Conservation (phyloP, 2,113 vertebrate genomes). For the Amphiprion percula region DNA sequence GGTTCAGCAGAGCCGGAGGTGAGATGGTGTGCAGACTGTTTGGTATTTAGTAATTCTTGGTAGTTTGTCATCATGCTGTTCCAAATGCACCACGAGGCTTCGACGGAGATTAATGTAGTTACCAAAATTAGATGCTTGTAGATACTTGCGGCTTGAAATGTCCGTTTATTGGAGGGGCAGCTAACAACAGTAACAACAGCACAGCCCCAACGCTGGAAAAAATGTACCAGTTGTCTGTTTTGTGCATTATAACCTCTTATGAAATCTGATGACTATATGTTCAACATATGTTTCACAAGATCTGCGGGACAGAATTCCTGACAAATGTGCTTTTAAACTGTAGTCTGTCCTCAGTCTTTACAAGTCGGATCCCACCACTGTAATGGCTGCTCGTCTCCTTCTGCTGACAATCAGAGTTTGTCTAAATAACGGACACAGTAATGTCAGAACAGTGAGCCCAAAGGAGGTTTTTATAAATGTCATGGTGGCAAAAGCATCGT, state of each 20-base stretch:
- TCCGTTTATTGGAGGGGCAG: background rate
- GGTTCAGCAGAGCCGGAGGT: too few species aligned
- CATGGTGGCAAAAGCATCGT: background rate
- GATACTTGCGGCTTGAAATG: slow-evolving; percentile 5
- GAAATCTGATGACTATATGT: slow-evolving; percentile 1
- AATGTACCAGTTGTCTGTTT: background rate
- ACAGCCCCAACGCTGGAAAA: background rate
- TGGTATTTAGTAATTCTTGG: background rate
- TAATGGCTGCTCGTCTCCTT: background rate
- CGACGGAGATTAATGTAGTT: background rate
- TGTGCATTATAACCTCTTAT: background rate
- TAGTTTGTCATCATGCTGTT: background rate
- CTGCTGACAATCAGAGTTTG: background rate
- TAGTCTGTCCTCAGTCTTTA: too few species aligned
- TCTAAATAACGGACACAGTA: too few species aligned
- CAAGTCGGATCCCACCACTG: background rate
- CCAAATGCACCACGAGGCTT: background rate
- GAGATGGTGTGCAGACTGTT: background rate
- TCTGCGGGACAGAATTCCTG: background rate
- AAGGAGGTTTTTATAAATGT: too few species aligned
- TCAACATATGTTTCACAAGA: background rate
- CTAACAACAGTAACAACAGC: slow-evolving; percentile 4
- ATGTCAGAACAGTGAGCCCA: too few species aligned
- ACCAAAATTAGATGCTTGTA: background rate
- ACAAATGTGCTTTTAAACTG: too few species aligned